A percentile compares a stretch with the other conserved stretches of the same genome.
phyloP scores from a whole-genome alignment of 2,797 vertebrate species.

The Staurois parvus region DNA sequence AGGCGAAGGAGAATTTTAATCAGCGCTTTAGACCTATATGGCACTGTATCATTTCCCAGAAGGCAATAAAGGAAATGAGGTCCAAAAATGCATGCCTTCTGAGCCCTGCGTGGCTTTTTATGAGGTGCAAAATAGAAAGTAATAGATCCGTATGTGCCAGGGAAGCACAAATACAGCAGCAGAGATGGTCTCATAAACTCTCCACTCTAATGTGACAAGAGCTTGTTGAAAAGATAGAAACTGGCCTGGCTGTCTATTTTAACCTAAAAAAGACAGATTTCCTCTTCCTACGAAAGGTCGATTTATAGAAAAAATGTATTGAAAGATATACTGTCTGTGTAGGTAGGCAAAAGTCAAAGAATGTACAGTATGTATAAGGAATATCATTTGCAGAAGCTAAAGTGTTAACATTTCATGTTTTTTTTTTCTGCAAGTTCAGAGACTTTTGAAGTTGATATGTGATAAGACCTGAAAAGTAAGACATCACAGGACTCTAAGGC shows the following conservation, averaged over 20 bases:
- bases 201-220: conserved; percentile 28
- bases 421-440: too few species aligned
- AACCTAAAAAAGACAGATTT: neutral
- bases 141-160: conserved; percentile 23
- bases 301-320: neutral
- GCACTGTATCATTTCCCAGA: conserved; percentile 12
- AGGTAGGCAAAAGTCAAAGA: too few species aligned
- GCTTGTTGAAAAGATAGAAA: neutral
- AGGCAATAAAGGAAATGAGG: conserved; percentile 43
- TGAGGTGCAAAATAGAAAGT: conserved; percentile 39
- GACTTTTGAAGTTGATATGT: too few species aligned
- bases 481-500: too few species aligned
- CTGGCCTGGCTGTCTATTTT: neutral
- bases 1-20: conserved; percentile 31
- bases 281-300: neutral
- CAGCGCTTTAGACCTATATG: conserved; percentile 8
- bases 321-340: too few species aligned
- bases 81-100: conserved; percentile 13
- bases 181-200: conserved; percentile 22
- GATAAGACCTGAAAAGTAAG: too few species aligned
- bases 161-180: conserved; percentile 27
- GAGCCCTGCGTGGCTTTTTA: conserved; percentile 37
- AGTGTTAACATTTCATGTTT: too few species aligned
- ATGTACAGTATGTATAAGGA: too few species aligned
- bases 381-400: too few species aligned